A percentile compares a stretch with the other conserved stretches of the same genome.
Conservation (phyloP, 2,797 vertebrate species). For the Remorina albescens region DNA sequence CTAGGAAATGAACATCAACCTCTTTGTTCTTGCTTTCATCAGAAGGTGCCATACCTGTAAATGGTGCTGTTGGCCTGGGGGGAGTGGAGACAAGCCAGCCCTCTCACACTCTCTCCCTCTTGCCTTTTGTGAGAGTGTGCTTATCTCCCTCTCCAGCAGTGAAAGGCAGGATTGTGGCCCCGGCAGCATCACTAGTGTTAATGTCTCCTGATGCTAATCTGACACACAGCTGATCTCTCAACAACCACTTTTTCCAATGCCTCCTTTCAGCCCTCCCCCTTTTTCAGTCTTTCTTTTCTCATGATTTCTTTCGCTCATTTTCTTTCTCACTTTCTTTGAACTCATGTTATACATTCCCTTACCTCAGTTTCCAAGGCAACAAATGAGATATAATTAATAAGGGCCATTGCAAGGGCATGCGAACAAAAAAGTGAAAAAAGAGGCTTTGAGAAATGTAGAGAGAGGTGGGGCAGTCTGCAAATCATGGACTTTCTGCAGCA, state of each 20-base stretch:
- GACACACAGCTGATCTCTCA: conserved; percentile 83
- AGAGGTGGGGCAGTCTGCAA: conserved; percentile 59
- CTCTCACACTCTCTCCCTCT: conserved; percentile 67
- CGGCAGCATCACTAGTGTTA: conserved; percentile 82
- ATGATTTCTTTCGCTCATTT: conserved; percentile 59
- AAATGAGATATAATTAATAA: conserved; percentile 91
- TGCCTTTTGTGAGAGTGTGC: conserved; percentile 77
- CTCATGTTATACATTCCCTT: conserved; percentile 77
- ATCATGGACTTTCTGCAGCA: conserved; percentile 69
- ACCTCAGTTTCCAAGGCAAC: conserved; percentile 88
- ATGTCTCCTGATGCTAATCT: conserved; percentile 88
- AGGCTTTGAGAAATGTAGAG: conserved; percentile 71
- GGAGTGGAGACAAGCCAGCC: conserved; percentile 76
- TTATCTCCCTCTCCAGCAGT: conserved; percentile 85
- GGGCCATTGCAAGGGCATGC: conserved; percentile 76
- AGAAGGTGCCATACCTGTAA: conserved; percentile 82
- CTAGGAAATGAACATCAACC: conserved; percentile 73
- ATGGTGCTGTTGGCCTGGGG: conserved; percentile 78
- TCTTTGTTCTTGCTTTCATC: conserved; percentile 83
- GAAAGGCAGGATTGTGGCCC: conserved; percentile 81
- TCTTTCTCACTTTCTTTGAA: conserved; percentile 60
- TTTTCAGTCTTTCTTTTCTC: conserved; percentile 48
- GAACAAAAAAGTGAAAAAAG: conserved; percentile 79
- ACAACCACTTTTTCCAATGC: conserved; percentile 75
- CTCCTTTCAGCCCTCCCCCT: conserved; percentile 37